These are phyloP conservation scores for Pimephales promelas DNA, from an alignment of 2,113 vertebrate genomes.

Conservation along the genomic window DNA sequence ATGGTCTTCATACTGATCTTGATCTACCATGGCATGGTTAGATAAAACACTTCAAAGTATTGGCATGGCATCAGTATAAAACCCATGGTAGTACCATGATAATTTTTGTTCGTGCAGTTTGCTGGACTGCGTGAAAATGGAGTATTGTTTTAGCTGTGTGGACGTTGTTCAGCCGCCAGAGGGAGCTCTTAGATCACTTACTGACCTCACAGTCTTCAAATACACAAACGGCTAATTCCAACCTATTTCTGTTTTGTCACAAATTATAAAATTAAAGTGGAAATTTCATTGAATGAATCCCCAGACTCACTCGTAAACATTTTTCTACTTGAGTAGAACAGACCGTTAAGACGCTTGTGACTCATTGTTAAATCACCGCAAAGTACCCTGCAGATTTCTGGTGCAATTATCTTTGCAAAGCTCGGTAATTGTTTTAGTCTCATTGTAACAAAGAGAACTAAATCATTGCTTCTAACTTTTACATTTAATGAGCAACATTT, in stretches of 20 bases:
- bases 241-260: background rate
- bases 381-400: conserved; percentile 12
- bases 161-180: conserved; percentile 63
- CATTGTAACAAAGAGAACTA: background rate
- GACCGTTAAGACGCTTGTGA: conserved; percentile 6
- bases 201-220: background rate
- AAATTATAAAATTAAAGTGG: background rate
- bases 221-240: background rate
- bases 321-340: background rate
- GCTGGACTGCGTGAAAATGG: background rate
- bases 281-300: background rate
- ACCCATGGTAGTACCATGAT: background rate
- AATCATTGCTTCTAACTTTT: background rate
- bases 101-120: background rate
- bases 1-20: too few species aligned
- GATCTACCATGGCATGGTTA: too few species aligned
- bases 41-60: too few species aligned
- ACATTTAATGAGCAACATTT: background rate
- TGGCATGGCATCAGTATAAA: background rate
- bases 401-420: background rate
- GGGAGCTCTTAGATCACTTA: conserved; percentile 59
- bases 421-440: conserved; percentile 18
- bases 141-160: background rate
- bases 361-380: conserved; percentile 16
- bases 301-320: conserved; percentile 21